These are phyloP conservation scores for Lasioglossum baleicum DNA, from an alignment of 1,140 invertebrate genomes.

Conservation along the genomic window DNA sequence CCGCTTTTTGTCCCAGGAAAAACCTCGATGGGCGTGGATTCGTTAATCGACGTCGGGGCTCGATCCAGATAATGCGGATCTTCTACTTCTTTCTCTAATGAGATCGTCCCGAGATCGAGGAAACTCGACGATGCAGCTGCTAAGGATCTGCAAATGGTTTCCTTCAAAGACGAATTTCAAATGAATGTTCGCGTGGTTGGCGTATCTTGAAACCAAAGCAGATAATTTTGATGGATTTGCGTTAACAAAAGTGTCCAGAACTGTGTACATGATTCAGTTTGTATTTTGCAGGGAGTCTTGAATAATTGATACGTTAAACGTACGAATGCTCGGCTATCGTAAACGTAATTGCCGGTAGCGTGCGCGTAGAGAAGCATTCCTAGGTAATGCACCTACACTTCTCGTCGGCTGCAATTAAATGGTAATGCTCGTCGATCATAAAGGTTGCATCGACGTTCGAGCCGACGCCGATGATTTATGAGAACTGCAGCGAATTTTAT, in stretches of 20 bases:
- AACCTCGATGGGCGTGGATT: slow-evolving; percentile 22
- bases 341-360: slow-evolving; percentile 18
- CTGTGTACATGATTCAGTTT: too few relatives aligned
- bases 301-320: slow-evolving; percentile 41
- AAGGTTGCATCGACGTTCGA: slow-evolving; percentile 21
- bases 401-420: slow-evolving; percentile 28
- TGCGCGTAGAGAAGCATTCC: neutral
- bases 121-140: neutral
- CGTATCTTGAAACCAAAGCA: too few relatives aligned
- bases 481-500: slow-evolving; percentile 12
- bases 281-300: neutral
- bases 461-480: slow-evolving; percentile 29
- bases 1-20: slow-evolving; percentile 20
- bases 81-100: neutral
- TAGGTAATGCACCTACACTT: neutral
- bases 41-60: slow-evolving; percentile 34
- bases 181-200: too few relatives aligned
- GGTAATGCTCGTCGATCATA: slow-evolving; percentile 35
- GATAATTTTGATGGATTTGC: too few relatives aligned
- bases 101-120: slow-evolving; percentile 9
- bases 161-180: neutral
- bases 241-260: too few relatives aligned
- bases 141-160: neutral
- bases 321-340: slow-evolving; percentile 6
- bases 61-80: neutral